Percentiles rank a stretch among this genome's conserved stretches.
phyloP scores from a whole-genome alignment of 1,140 invertebrate genomes.

The Lordiphosa clarofinis region DNA sequence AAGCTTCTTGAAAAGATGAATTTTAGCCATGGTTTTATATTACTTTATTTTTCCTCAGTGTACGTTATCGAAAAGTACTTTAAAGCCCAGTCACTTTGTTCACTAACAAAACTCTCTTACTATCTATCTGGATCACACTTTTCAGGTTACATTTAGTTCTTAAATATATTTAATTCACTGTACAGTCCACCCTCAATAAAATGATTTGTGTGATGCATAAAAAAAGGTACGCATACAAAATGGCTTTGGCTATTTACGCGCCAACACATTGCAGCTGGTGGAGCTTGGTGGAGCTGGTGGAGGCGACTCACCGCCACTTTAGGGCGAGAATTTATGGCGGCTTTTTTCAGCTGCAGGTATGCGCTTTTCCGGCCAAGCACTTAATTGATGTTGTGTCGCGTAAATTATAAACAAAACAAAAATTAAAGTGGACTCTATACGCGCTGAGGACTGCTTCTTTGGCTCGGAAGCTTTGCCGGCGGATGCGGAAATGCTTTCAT shows the following conservation, averaged over 20 bases:
- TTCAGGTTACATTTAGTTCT: constrained; percentile 11
- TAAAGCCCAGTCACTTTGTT: no score
- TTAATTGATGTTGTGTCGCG: constrained; percentile 78
- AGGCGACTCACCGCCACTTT: constrained; percentile 56
- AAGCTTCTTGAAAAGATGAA: no score
- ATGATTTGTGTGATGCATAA: constrained; percentile 62
- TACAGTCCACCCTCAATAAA: constrained; percentile 48
- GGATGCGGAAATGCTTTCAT: constrained; percentile 77
- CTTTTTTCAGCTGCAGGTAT: constrained; percentile 76
- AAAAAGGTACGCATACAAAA: constrained; percentile 59
- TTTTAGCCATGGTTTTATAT: no score
- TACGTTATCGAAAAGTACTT: no score
- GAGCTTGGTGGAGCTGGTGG: constrained; percentile 36
- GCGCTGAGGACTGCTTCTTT: neutral
- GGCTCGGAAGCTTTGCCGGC: constrained; percentile 40
- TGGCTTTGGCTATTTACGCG: constrained; percentile 64
- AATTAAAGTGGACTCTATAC: constrained; percentile 70
- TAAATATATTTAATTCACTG: constrained; percentile 28
- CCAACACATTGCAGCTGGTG: constrained; percentile 51
- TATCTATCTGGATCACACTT: neutral
- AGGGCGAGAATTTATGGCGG: constrained; percentile 70
- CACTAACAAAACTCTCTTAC: no score
- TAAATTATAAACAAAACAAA: constrained; percentile 79
- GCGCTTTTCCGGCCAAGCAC: constrained; percentile 74
- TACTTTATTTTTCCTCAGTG: no score